phyloP scores from a whole-genome alignment of 1,140 invertebrate species.

The Leptinotarsa defecta region DNA sequence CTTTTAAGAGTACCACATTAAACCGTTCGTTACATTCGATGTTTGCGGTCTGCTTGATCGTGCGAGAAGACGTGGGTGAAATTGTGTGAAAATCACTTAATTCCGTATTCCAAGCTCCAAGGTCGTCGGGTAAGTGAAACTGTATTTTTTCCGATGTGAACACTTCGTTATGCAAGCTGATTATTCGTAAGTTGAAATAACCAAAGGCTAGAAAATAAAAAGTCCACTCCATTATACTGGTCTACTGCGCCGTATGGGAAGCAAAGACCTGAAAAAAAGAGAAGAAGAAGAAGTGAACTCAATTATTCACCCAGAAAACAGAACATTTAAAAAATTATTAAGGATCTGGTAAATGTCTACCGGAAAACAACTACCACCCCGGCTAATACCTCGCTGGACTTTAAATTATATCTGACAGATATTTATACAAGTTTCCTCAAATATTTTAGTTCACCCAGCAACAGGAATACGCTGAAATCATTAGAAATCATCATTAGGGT shows the following conservation, averaged over 20 bases:
- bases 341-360: neutral
- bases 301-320: too few species aligned
- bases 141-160: neutral
- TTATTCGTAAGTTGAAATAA: neutral
- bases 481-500: too few species aligned
- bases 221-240: too few species aligned
- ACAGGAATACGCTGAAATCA: neutral
- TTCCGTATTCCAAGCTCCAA: conserved; percentile 1
- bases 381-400: too few species aligned
- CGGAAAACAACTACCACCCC: neutral
- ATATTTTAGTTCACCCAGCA: neutral
- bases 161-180: neutral
- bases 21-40: conserved; percentile 9
- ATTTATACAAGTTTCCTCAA: too few species aligned
- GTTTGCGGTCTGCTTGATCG: conserved; percentile 1
- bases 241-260: too few species aligned
- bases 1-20: conserved; percentile 7
- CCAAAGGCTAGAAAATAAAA: too few species aligned
- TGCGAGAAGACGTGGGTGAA: neutral
- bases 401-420: too few species aligned
- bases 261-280: too few species aligned
- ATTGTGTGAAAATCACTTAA: conserved; percentile 10
- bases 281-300: too few species aligned
- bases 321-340: too few species aligned
- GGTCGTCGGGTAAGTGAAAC: neutral